Conservation (phyloP, 2,888 invertebrate genomes). For the Plebejus anna region DNA sequence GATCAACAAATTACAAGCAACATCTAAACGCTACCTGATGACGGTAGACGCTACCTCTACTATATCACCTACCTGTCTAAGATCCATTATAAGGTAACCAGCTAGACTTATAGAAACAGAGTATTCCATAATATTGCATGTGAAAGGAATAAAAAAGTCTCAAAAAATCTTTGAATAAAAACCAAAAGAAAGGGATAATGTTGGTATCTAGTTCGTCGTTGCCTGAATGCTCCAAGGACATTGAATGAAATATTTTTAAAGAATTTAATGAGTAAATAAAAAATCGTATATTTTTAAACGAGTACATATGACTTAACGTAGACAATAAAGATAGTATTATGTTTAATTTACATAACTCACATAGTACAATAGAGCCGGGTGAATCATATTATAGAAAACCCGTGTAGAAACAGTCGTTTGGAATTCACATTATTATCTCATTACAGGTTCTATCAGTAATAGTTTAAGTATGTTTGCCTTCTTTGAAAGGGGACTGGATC, state of each 20-base stretch:
- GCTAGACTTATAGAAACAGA: background rate
- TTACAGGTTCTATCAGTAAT: background rate
- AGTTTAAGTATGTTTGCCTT: background rate
- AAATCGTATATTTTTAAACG: background rate
- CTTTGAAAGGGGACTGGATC: background rate
- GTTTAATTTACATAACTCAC: conserved; percentile 6
- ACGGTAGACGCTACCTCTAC: conserved; percentile 27
- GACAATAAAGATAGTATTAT: conserved; percentile 1
- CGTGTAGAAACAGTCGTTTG: conserved; percentile 5
- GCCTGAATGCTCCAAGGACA: background rate
- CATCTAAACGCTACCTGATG: background rate
- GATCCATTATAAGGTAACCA: background rate
- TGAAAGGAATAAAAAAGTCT: background rate
- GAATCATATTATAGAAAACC: conserved; percentile 11
- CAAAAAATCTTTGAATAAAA: background rate
- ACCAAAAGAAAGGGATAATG: background rate
- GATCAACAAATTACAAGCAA: conserved; percentile 31
- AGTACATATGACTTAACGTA: conserved; percentile 4
- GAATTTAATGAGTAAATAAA: conserved; percentile 1
- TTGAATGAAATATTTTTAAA: background rate
- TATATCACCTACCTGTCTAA: conserved; percentile 7
- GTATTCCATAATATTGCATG: background rate
- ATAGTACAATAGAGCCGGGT: background rate
- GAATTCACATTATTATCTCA: background rate
- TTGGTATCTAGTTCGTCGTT: background rate